A percentile compares a stretch with the other conserved stretches of the same genome.
phyloP scores from a whole-genome alignment of 1,140 invertebrate species.

The Bactericera cockerelli region DNA sequence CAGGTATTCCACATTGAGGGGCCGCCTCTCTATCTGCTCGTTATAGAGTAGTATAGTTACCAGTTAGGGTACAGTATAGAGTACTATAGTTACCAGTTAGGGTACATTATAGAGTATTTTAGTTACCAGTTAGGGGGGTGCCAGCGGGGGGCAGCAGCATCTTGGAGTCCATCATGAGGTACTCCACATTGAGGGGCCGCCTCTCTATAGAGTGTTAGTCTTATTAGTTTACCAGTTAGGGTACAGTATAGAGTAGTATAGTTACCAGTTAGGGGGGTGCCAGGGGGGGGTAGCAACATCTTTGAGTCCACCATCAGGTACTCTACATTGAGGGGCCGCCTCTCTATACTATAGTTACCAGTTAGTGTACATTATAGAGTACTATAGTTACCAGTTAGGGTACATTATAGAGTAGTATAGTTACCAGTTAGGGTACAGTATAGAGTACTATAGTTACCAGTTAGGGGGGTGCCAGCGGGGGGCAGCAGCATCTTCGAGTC shows the following conservation, averaged over 20 bases:
- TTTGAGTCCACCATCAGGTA: conserved; percentile 93
- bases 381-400: too few species aligned
- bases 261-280: conserved; percentile 74
- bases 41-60: too few species aligned
- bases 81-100: background rate
- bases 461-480: too few species aligned
- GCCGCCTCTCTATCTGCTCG: background rate
- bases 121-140: background rate
- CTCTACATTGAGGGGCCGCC: conserved; percentile 75
- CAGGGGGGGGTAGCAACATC: conserved; percentile 86
- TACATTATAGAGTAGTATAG: too few species aligned
- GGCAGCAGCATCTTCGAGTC: too few species aligned
- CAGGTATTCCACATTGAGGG: background rate
- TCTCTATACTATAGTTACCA: too few species aligned
- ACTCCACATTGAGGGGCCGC: background rate
- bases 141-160: background rate
- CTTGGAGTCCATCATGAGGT: background rate
- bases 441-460: too few species aligned
- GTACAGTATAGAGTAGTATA: too few species aligned
- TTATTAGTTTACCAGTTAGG: too few species aligned
- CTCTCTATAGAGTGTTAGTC: too few species aligned
- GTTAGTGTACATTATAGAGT: conserved; percentile 87
- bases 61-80: background rate
- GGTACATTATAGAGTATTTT: background rate
- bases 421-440: too few species aligned